Evolutionary conservation across 1,140 invertebrate genomes (phyloP).

Genomic region (Drosophila sproati): DNA sequence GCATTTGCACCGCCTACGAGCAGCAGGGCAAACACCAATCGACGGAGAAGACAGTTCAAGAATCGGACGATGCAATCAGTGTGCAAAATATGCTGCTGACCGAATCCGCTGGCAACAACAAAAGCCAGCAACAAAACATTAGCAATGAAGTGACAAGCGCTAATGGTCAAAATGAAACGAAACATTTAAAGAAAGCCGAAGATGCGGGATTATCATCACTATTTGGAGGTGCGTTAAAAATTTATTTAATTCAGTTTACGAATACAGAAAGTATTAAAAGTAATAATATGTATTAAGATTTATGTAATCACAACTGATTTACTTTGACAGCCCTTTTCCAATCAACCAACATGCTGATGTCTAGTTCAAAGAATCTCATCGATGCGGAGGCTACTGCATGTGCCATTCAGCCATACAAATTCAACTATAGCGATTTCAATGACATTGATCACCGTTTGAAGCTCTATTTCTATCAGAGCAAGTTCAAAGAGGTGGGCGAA

Average conservation of each 20-base stretch:
- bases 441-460: slow-evolving; percentile 87
- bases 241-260: not conserved
- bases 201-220: slow-evolving; percentile 53
- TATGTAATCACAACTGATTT: not conserved
- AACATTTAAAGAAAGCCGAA: slow-evolving; percentile 47
- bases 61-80: slow-evolving; percentile 14
- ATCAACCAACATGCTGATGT: slow-evolving; percentile 80
- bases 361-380: slow-evolving; percentile 69
- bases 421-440: slow-evolving; percentile 86
- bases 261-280: not conserved
- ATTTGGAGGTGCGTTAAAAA: slow-evolving; percentile 58
- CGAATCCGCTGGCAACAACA: slow-evolving; percentile 20
- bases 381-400: slow-evolving; percentile 45
- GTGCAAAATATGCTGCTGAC: slow-evolving; percentile 37
- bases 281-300: too few species aligned
- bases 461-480: slow-evolving; percentile 86
- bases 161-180: slow-evolving; percentile 18
- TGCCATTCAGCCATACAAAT: slow-evolving; percentile 83
- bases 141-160: slow-evolving; percentile 15
- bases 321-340: slow-evolving; percentile 68
- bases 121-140: slow-evolving; percentile 14
- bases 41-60: slow-evolving; percentile 15
- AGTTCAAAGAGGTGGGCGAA: slow-evolving; percentile 86
- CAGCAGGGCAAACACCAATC: slow-evolving; percentile 65
- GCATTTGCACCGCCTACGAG: slow-evolving; percentile 87